Evolutionary conservation across 2,797 vertebrate species (phyloP).

Genomic region (Apogon hyalosoma): DNA sequence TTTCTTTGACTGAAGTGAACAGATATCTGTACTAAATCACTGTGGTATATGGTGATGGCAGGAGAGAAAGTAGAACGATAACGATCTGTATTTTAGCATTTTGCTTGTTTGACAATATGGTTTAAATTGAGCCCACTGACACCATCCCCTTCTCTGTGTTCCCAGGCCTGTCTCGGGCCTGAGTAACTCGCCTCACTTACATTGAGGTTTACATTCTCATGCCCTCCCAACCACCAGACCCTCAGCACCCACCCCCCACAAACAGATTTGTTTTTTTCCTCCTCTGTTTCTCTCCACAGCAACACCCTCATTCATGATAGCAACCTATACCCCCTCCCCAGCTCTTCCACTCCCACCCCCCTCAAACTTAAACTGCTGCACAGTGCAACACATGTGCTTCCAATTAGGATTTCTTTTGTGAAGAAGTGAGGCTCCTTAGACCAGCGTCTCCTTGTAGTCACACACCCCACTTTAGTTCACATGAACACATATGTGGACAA

Average conservation of each 20-base stretch:
- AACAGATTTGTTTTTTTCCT: constrained; percentile 31
- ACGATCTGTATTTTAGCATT: constrained; percentile 51
- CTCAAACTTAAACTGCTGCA: constrained; percentile 53
- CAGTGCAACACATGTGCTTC: constrained; percentile 81
- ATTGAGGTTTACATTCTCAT: constrained; percentile 84
- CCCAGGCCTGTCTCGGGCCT: constrained; percentile 82
- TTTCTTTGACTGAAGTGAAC: constrained; percentile 12
- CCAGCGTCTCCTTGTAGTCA: constrained; percentile 59
- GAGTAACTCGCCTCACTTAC: constrained; percentile 78
- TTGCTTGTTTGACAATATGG: constrained; percentile 70
- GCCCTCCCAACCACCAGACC: constrained; percentile 71
- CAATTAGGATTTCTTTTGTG: constrained; percentile 80
- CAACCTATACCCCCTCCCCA: constrained; percentile 33
- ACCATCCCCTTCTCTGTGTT: constrained; percentile 57
- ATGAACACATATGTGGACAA: constrained; percentile 56
- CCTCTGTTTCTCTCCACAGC: constrained; percentile 66
- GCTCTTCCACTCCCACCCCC: constrained; percentile 13
- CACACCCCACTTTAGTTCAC: constrained; percentile 70
- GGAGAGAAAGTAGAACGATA: not conserved
- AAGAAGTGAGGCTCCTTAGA: constrained; percentile 65
- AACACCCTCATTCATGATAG: constrained; percentile 74
- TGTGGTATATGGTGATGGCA: constrained; percentile 8
- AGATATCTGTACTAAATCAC: constrained; percentile 4
- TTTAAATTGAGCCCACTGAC: constrained; percentile 70
- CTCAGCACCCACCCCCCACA: constrained; percentile 57